These are phyloP conservation scores for Akabosia matsudoensis DNA, from an alignment of 1,140 invertebrate species.

Conservation along the genomic window DNA sequence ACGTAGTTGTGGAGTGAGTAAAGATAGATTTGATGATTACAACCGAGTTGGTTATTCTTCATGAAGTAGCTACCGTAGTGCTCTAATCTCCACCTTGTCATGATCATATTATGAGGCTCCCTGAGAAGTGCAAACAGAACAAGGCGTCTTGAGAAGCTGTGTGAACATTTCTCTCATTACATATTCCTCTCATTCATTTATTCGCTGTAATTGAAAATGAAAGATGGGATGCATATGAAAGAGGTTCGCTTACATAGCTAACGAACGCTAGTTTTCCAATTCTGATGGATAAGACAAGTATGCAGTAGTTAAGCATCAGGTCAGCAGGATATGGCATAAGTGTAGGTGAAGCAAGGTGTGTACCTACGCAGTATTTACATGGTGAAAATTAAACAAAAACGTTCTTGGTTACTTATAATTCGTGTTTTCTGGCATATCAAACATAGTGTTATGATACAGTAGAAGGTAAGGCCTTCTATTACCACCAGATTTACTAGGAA, in stretches of 20 bases:
- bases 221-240: background rate
- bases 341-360: background rate
- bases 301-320: background rate
- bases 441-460: too few species aligned
- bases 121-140: background rate
- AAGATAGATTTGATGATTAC: too few species aligned
- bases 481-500: too few species aligned
- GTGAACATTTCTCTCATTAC: background rate
- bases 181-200: background rate
- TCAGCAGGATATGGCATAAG: background rate
- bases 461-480: too few species aligned
- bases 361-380: too few species aligned
- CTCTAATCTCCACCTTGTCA: background rate
- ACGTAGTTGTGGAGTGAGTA: too few species aligned
- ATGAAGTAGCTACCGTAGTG: background rate
- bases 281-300: background rate
- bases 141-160: background rate
- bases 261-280: too few species aligned
- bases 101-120: background rate
- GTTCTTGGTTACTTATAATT: too few species aligned
- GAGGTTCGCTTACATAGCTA: background rate
- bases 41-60: too few species aligned
- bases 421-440: too few species aligned
- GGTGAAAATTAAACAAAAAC: too few species aligned
- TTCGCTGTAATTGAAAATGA: slow-evolving; percentile 7